These are phyloP conservation scores for Parapristionchus giblindavisi DNA, from an alignment of 2,888 invertebrate species.

Conservation along the genomic window DNA sequence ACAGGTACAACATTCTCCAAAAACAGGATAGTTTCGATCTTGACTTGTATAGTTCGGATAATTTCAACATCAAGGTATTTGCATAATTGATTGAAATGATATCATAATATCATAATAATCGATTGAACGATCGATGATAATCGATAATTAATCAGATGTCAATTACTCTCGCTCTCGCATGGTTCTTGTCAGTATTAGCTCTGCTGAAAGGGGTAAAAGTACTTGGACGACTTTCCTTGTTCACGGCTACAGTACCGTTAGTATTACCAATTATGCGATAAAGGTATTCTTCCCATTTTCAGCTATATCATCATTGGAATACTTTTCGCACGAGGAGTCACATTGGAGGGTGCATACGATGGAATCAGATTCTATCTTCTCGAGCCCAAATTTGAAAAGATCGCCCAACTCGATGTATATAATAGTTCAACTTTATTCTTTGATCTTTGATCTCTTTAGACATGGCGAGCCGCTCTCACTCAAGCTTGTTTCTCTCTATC, in stretches of 20 bases:
- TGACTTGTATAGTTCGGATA: no score
- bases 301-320: conserved; percentile 50
- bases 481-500: conserved; percentile 57
- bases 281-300: background rate
- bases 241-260: conserved; percentile 36
- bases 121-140: no score
- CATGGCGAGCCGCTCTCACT: conserved; percentile 54
- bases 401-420: conserved; percentile 17
- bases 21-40: no score
- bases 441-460: conserved; percentile 38
- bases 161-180: conserved; percentile 44
- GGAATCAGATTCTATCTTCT: conserved; percentile 61
- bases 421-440: background rate
- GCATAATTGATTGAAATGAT: no score
- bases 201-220: conserved; percentile 62
- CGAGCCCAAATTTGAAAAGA: conserved; percentile 56
- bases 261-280: background rate
- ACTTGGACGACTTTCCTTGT: conserved; percentile 51
- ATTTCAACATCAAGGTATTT: no score
- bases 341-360: conserved; percentile 52
- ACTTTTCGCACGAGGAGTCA: conserved; percentile 51
- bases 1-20: no score
- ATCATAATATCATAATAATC: background rate
- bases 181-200: conserved; percentile 56
- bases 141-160: no score